phyloP scores from a whole-genome alignment of 2,797 vertebrate genomes.

The Oryzias dopingdopingensis region DNA sequence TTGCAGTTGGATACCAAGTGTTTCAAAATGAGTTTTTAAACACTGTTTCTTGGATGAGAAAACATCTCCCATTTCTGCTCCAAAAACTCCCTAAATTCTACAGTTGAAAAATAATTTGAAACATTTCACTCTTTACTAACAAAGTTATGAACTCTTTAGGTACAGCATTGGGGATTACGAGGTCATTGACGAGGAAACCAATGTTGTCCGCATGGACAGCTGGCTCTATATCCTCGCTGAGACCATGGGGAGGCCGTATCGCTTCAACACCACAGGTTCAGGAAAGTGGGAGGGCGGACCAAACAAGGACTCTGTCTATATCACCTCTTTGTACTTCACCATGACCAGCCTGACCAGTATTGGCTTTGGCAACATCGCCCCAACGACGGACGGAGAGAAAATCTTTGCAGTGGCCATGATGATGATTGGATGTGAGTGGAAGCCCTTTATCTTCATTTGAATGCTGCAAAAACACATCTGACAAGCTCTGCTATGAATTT shows the following conservation, averaged over 20 bases:
- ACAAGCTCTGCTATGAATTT: slow-evolving; percentile 39
- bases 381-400: slow-evolving; percentile 96
- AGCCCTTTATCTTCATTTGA: slow-evolving; percentile 21
- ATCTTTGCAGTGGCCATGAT: slow-evolving; percentile 99
- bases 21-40: neutral
- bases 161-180: slow-evolving; percentile 99
- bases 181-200: slow-evolving; percentile 94
- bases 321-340: slow-evolving; percentile 96
- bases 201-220: slow-evolving; percentile 88
- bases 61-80: neutral
- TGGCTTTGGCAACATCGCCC: slow-evolving; percentile 97
- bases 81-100: neutral
- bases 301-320: slow-evolving; percentile 96
- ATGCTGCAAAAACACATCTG: slow-evolving; percentile 25
- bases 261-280: slow-evolving; percentile 87
- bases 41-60: neutral
- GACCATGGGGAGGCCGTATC: slow-evolving; percentile 90
- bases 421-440: slow-evolving; percentile 99
- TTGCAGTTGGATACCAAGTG: neutral
- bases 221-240: slow-evolving; percentile 94
- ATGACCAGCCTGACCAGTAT: slow-evolving; percentile 99
- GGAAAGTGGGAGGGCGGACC: slow-evolving; percentile 98
- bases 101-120: no score
- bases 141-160: slow-evolving; percentile 38
- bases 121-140: no score